These are phyloP conservation scores for Actinopyga echinites DNA, from an alignment of 53 echinoderm and acorn worm genomes.

Conservation along the genomic window DNA sequence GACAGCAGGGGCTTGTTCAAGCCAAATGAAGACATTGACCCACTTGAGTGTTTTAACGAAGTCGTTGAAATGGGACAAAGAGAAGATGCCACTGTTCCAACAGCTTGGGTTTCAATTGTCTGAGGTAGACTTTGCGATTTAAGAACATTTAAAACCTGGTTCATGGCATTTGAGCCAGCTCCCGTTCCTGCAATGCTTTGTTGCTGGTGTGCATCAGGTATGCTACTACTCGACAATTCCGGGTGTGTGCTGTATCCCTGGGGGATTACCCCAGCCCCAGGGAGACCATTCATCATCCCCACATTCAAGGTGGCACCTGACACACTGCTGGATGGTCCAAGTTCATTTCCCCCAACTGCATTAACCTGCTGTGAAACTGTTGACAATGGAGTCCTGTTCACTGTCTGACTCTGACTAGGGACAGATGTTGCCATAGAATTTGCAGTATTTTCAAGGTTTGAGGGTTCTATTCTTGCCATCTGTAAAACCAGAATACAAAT, in stretches of 20 bases:
- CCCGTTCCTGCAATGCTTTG: background rate
- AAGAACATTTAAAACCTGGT: slow-evolving; percentile 9
- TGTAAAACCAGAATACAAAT: background rate
- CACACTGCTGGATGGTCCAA: background rate
- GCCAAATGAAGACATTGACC: background rate
- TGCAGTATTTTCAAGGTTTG: slow-evolving; percentile 28
- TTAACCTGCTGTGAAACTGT: slow-evolving; percentile 17
- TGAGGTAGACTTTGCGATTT: slow-evolving; percentile 50
- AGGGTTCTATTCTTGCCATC: slow-evolving; percentile 24
- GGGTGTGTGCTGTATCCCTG: background rate
- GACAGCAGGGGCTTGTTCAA: slow-evolving; percentile 11
- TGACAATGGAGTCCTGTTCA: slow-evolving; percentile 6
- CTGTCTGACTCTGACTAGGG: background rate
- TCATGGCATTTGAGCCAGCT: background rate
- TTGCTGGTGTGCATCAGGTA: slow-evolving; percentile 5
- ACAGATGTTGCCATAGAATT: background rate
- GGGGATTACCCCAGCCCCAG: background rate
- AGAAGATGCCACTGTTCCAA: slow-evolving; percentile 7
- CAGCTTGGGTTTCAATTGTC: slow-evolving; percentile 18
- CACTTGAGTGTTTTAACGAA: background rate
- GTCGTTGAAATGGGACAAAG: slow-evolving; percentile 1
- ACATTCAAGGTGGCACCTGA: slow-evolving; percentile 16
- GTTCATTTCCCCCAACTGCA: background rate
- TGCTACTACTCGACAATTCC: background rate
- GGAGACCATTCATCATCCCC: slow-evolving; percentile 31